Evolutionary conservation across 2,888 invertebrate species (phyloP).

Genomic region (Perizoma affinitatum): DNA sequence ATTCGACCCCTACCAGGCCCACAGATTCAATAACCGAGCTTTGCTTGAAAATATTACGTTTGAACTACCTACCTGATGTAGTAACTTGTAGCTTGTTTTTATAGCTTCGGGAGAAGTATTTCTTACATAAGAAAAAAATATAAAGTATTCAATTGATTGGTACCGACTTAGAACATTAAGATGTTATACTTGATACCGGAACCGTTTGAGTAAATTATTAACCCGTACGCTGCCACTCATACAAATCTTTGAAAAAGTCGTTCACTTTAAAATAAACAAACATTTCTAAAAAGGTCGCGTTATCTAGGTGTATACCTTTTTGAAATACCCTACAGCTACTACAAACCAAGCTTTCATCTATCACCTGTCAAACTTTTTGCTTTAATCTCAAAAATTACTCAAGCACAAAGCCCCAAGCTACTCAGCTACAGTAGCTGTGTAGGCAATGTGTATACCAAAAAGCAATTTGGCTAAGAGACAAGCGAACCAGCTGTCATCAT

Average conservation of each 20-base stretch:
- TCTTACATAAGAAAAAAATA: too few species aligned
- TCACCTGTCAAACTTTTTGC: conserved; percentile 20
- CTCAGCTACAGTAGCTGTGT: conserved; percentile 17
- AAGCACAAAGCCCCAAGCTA: conserved; percentile 25
- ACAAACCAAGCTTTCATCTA: conserved; percentile 11
- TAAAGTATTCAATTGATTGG: too few species aligned
- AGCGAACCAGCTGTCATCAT: conserved; percentile 41
- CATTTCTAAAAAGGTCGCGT: too few species aligned
- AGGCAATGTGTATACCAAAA: conserved; percentile 29
- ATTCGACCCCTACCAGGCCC: conserved; percentile 20
- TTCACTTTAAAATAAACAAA: too few species aligned
- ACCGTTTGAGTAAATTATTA: too few species aligned
- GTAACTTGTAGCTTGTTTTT: not conserved
- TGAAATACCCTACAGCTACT: not conserved
- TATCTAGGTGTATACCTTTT: too few species aligned
- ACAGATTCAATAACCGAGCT: conserved; percentile 20
- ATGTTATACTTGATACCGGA: too few species aligned
- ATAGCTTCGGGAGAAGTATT: too few species aligned
- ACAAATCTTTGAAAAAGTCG: too few species aligned
- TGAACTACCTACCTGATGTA: too few species aligned
- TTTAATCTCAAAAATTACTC: conserved; percentile 36
- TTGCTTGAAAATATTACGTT: conserved; percentile 9
- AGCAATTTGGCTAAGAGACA: conserved; percentile 69
- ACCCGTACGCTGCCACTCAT: too few species aligned
- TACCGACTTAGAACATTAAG: too few species aligned